phyloP scores from a whole-genome alignment of 2,113 vertebrate genomes.

The Tenrec ecaudatus region DNA sequence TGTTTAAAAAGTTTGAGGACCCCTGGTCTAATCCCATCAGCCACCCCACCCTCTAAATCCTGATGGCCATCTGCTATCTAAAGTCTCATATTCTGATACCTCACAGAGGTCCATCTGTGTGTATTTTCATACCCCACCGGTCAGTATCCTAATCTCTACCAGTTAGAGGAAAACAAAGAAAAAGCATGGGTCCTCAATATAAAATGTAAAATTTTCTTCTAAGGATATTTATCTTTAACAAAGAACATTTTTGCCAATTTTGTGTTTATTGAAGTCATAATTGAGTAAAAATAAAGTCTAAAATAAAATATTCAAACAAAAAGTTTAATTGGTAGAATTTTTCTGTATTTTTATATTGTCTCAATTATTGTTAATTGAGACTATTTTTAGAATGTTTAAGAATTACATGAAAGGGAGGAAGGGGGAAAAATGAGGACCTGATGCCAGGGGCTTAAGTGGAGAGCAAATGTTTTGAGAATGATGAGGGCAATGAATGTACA shows the following conservation, averaged over 20 bases:
- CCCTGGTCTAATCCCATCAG: background rate
- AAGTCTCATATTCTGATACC: background rate
- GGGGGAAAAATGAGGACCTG: too few relatives aligned
- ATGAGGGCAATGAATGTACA: too few relatives aligned
- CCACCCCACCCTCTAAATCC: background rate
- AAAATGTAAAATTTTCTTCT: background rate
- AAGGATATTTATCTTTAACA: background rate
- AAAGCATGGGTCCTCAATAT: background rate
- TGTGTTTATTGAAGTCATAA: background rate
- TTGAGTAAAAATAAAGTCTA: background rate
- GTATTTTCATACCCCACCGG: too few relatives aligned
- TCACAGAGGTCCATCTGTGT: too few relatives aligned
- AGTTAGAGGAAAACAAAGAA: background rate
- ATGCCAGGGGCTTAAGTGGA: too few relatives aligned
- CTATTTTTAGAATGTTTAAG: conserved; percentile 7
- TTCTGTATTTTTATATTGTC: conserved; percentile 5
- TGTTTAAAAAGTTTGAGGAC: too few relatives aligned
- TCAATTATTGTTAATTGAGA: background rate
- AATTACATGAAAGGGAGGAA: too few relatives aligned
- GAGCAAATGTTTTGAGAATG: too few relatives aligned
- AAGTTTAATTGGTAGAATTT: background rate
- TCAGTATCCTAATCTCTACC: background rate
- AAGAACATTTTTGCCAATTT: background rate
- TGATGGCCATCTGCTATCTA: background rate
- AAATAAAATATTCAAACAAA: background rate